phyloP scores from a whole-genome alignment of 1,140 invertebrate genomes.

The Chrysoperla carnea region DNA sequence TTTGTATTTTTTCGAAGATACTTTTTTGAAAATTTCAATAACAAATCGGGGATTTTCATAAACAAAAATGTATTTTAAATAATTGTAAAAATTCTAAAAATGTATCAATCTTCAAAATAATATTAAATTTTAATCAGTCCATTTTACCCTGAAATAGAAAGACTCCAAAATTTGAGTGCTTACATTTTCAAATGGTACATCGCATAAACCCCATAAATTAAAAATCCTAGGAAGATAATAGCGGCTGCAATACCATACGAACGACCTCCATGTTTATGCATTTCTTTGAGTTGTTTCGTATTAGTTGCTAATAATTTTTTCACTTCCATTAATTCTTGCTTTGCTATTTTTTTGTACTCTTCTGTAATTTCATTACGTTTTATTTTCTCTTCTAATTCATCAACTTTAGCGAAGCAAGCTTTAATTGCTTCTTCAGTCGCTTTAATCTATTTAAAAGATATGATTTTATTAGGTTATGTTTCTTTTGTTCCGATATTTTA shows the following conservation, averaged over 20 bases:
- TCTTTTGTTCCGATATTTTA: too few species aligned
- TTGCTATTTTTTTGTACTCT: slow-evolving; percentile 3
- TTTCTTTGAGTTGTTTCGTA: slow-evolving; percentile 4
- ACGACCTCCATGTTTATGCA: slow-evolving; percentile 9
- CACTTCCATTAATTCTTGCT: slow-evolving; percentile 9
- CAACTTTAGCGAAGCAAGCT: slow-evolving; percentile 15
- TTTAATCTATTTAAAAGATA: slow-evolving; percentile 17
- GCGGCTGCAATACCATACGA: slow-evolving; percentile 7
- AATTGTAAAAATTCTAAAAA: background rate
- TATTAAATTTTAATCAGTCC: background rate
- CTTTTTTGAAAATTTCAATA: too few species aligned
- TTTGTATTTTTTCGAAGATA: too few species aligned
- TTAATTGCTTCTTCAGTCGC: slow-evolving; percentile 19
- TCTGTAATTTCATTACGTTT: slow-evolving; percentile 7
- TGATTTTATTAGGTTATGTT: too few species aligned
- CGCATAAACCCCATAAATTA: slow-evolving; percentile 11
- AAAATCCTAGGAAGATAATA: slow-evolving; percentile 8
- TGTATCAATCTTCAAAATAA: background rate
- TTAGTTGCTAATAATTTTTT: slow-evolving; percentile 7
- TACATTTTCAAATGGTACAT: background rate
- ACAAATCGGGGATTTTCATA: too few species aligned
- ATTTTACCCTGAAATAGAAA: background rate
- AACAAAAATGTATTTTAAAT: too few species aligned
- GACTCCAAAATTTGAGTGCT: too few species aligned
- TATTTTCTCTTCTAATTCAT: slow-evolving; percentile 19